These are phyloP conservation scores for Trialeurodes vaporariorum DNA, from an alignment of 1,140 invertebrate species.

Conservation along the genomic window DNA sequence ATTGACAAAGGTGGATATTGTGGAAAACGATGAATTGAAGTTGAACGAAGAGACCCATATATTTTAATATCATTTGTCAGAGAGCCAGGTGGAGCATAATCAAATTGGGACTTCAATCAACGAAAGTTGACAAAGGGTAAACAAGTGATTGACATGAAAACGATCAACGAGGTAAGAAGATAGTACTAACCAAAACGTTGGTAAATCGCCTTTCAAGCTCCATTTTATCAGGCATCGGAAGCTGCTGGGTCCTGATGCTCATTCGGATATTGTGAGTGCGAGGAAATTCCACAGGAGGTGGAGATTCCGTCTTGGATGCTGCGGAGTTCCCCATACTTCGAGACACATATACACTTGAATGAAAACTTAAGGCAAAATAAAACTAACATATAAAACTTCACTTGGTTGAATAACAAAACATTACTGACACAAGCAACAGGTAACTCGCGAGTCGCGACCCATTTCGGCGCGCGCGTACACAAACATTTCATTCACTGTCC, in stretches of 20 bases:
- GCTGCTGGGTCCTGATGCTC: constrained; percentile 55
- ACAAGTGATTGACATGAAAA: background rate
- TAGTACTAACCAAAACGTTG: constrained; percentile 78
- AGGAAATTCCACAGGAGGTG: constrained; percentile 24
- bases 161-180: constrained; percentile 1
- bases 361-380: background rate
- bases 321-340: constrained; percentile 21
- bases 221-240: constrained; percentile 69
- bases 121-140: background rate
- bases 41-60: too few species aligned
- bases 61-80: too few species aligned
- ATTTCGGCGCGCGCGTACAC: background rate
- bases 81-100: background rate
- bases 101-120: background rate
- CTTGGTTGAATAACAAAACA: background rate
- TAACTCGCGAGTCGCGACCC: background rate
- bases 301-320: constrained; percentile 18
- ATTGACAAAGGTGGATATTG: too few species aligned
- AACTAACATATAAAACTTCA: background rate
- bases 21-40: too few species aligned
- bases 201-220: constrained; percentile 86
- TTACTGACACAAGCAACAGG: background rate
- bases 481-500: too few species aligned
- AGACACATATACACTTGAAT: background rate
- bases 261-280: constrained; percentile 39